Conservation (phyloP, 2,113 vertebrate genomes). For the Ammospiza nelsoni region DNA sequence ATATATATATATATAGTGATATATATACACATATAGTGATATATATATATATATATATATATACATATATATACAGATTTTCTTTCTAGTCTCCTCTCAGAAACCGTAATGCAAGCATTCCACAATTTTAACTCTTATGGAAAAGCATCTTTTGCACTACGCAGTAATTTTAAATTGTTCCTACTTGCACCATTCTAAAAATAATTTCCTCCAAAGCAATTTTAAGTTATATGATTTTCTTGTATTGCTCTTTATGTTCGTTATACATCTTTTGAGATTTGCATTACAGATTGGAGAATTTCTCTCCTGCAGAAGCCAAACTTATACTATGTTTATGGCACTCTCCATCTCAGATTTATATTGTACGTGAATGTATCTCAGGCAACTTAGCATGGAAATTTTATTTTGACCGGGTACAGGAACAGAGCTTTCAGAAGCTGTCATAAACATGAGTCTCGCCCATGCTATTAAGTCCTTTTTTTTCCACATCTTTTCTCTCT, state of each 20-base stretch:
- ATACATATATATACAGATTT: neutral
- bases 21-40: too few species aligned
- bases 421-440: neutral
- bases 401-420: neutral
- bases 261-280: neutral
- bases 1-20: too few species aligned
- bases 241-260: neutral
- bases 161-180: constrained; percentile 15
- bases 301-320: neutral
- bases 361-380: neutral
- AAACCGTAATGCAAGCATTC: neutral
- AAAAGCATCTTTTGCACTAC: neutral
- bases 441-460: neutral
- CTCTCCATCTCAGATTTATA: neutral
- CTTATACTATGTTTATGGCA: neutral
- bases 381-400: neutral
- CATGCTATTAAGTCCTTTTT: neutral
- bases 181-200: neutral
- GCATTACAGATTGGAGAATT: neutral
- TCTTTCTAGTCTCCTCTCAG: neutral
- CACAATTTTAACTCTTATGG: neutral
- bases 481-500: neutral
- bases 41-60: too few species aligned
- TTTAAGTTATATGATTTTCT: constrained; percentile 19
- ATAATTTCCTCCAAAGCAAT: neutral